Percentiles rank a stretch among this genome's conserved stretches.
phyloP scores from a whole-genome alignment of 2,888 invertebrate species.

The Drosophila gaucha region DNA sequence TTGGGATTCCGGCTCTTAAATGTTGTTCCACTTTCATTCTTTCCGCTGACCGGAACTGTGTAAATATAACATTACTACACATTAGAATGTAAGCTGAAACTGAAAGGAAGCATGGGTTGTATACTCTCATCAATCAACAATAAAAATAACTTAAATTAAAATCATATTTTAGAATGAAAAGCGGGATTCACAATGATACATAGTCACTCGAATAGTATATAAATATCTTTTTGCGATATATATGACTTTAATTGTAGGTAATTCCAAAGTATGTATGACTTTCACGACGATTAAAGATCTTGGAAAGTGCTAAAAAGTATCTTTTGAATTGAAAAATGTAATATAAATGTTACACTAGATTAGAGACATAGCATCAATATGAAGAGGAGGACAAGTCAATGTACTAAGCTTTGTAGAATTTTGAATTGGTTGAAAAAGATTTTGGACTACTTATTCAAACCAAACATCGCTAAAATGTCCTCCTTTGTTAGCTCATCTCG shows the following conservation, averaged over 20 bases:
- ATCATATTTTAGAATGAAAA: constrained; percentile 3
- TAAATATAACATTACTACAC: constrained; percentile 13
- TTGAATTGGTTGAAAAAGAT: too few relatives aligned
- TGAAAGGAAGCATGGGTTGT: neutral
- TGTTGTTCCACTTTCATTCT: constrained; percentile 9
- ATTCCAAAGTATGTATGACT: too few relatives aligned
- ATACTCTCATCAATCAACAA: neutral
- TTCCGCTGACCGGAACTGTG: constrained; percentile 17
- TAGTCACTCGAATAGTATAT: too few relatives aligned
- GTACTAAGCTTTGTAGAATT: too few relatives aligned
- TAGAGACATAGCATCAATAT: neutral
- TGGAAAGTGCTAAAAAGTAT: neutral
- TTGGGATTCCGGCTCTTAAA: constrained; percentile 4
- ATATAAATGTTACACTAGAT: neutral
- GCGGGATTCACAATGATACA: too few relatives aligned
- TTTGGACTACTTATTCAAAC: constrained; percentile 28
- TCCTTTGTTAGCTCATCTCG: constrained; percentile 58
- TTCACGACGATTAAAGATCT: too few relatives aligned
- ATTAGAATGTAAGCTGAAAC: neutral
- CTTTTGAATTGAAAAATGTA: neutral
- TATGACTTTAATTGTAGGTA: too few relatives aligned
- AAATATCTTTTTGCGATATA: too few relatives aligned
- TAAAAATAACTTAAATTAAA: neutral
- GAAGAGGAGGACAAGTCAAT: too few relatives aligned
- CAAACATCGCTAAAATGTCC: constrained; percentile 62